These are phyloP conservation scores for Prunella fulvescens DNA, from an alignment of 2,113 vertebrate genomes.

Conservation along the genomic window DNA sequence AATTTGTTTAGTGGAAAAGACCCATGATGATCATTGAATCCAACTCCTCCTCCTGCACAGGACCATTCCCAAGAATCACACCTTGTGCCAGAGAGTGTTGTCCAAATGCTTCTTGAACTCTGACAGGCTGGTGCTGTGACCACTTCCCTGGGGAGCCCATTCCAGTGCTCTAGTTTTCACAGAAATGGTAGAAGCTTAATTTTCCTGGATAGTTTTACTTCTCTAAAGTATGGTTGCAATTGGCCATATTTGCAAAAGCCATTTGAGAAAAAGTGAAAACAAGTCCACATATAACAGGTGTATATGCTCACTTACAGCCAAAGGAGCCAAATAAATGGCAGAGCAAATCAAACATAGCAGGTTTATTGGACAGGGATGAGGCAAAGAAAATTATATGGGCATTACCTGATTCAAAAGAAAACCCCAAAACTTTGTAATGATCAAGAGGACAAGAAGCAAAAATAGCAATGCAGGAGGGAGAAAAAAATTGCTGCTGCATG, in stretches of 20 bases:
- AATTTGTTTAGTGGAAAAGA: background rate
- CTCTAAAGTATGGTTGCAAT: background rate
- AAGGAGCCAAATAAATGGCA: background rate
- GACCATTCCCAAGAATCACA: background rate
- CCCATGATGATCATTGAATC: background rate
- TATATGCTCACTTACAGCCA: background rate
- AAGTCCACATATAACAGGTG: background rate
- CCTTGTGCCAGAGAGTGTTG: background rate
- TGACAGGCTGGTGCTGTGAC: background rate
- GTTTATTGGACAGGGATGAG: background rate
- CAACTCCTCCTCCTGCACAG: background rate
- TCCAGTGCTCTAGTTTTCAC: background rate
- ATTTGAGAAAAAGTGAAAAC: background rate
- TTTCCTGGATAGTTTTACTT: background rate
- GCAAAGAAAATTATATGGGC: background rate
- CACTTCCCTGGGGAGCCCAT: background rate
- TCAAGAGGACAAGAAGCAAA: background rate
- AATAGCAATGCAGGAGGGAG: background rate
- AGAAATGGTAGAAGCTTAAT: background rate
- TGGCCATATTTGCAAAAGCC: background rate
- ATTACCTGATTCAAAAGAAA: background rate
- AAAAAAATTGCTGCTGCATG: background rate
- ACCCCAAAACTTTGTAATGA: background rate
- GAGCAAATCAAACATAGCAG: background rate
- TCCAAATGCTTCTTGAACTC: background rate